A percentile compares a stretch with the other conserved stretches of the same genome.
These are phyloP conservation scores for Orthosia incerta DNA, from an alignment of 2,888 invertebrate genomes.

Conservation along the genomic window DNA sequence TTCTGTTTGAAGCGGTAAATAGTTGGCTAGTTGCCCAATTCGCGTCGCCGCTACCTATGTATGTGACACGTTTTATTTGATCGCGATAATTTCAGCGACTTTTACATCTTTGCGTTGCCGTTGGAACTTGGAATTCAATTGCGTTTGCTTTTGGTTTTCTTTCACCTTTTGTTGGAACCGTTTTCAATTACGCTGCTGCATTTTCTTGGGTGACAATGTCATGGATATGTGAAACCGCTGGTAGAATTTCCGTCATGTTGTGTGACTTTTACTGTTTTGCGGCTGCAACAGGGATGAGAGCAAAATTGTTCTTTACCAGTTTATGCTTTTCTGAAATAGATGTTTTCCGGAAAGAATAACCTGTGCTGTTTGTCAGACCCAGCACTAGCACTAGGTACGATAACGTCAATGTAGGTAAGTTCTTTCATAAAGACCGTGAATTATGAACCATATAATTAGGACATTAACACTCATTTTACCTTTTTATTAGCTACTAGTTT, in stretches of 20 bases:
- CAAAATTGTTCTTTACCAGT: too few relatives aligned
- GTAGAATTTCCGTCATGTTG: neutral
- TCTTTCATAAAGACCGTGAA: too few relatives aligned
- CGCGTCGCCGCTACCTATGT: slow-evolving; percentile 35
- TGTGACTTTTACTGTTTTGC: neutral
- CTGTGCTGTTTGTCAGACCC: too few relatives aligned
- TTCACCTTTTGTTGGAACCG: slow-evolving; percentile 3
- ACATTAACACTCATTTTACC: too few relatives aligned
- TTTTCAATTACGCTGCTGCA: slow-evolving; percentile 20
- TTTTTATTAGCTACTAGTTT: too few relatives aligned
- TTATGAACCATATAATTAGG: too few relatives aligned
- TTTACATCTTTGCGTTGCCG: slow-evolving; percentile 34
- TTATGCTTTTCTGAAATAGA: too few relatives aligned
- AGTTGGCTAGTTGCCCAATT: slow-evolving; percentile 62
- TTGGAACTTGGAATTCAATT: slow-evolving; percentile 38
- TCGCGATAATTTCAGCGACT: slow-evolving; percentile 48
- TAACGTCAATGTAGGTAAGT: too few relatives aligned
- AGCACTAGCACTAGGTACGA: too few relatives aligned
- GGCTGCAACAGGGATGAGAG: neutral
- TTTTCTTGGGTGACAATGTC: slow-evolving; percentile 11
- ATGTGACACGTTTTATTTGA: slow-evolving; percentile 54
- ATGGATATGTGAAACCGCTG: neutral
- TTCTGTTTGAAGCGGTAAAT: slow-evolving; percentile 62
- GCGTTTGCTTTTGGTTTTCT: slow-evolving; percentile 9
- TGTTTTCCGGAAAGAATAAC: too few relatives aligned